Conservation (phyloP, 2,888 invertebrate genomes). For the Chloromyia formosa region DNA sequence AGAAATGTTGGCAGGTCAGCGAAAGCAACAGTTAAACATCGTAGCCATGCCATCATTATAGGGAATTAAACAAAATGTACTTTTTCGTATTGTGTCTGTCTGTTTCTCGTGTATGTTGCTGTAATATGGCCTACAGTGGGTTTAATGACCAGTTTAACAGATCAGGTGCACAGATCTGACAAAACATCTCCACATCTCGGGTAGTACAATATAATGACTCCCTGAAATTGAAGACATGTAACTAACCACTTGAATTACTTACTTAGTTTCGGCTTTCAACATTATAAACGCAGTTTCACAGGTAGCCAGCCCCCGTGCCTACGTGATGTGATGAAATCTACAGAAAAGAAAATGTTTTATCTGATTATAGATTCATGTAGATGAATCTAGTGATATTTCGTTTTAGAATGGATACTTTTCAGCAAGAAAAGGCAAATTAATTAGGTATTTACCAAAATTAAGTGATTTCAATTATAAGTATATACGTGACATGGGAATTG, state of each 20-base stretch:
- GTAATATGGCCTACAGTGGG: conserved; percentile 27
- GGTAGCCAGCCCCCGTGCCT: conserved; percentile 3
- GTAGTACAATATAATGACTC: conserved; percentile 27
- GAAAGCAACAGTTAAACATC: conserved; percentile 38
- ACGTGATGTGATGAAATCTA: conserved; percentile 32
- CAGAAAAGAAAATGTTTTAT: neutral
- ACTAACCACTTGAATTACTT: conserved; percentile 23
- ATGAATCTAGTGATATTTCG: neutral
- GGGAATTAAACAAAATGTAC: conserved; percentile 25
- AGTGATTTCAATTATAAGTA: conserved; percentile 35
- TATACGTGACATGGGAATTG: conserved; percentile 27
- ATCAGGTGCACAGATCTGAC: conserved; percentile 39
- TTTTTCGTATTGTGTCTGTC: neutral
- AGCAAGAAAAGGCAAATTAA: conserved; percentile 20
- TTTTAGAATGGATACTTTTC: neutral
- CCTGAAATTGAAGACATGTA: conserved; percentile 32
- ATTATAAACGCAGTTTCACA: conserved; percentile 33
- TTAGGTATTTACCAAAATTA: conserved; percentile 31
- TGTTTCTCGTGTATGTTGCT: conserved; percentile 4
- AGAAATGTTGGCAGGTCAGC: conserved; percentile 32
- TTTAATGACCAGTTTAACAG: conserved; percentile 37
- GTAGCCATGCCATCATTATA: conserved; percentile 33
- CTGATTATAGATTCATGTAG: conserved; percentile 26
- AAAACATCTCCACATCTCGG: conserved; percentile 17
- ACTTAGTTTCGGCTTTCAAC: conserved; percentile 5